Evolutionary conservation across 2,797 vertebrate species (phyloP), one percentile per base, ranked within the genome.

Genomic region (Telmatherina bonti): DNA sequence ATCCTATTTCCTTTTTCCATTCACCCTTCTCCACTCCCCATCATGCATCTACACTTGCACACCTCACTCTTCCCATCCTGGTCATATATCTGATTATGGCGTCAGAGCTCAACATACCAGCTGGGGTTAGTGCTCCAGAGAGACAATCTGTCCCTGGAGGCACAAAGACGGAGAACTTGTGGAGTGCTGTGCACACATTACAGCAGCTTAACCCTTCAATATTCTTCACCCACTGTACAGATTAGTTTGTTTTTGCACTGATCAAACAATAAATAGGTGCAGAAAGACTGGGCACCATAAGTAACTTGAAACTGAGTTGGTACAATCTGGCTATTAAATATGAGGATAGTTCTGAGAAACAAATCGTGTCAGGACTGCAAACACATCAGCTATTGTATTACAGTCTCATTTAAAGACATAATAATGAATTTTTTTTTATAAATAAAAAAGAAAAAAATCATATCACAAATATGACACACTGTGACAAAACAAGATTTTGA

Each of bases 51-150:
- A 67, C 74, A 45, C 59, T 41, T 49, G 22, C 67, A 73, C 62
- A 79, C 71, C 27, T 55, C 76, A 0, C 7, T 51, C 58, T 30
- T 55, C 16, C 36, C 4, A 31, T 55, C 66, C 63, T 27, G 76
- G 70, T 79, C 80, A 84, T 88, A 85, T 81, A 82, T 89, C 81
- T 83, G 84, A 86, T 83, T 65, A 83, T n/a, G 62, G 76, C 75
- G 58, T 56, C 72, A 83, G 83, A 81, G 81, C 62, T 76, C 24
- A 29, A 77, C 52, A 26, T 72, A 88, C 82, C 86, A 88, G 83
- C 85, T 83, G 85, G 72, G 83, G 85, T 87, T 79, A 85, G 78
- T 84, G 76, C 72, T 65, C 67, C 71, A 72, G 68, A 81, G 77
- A 70, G 54, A 79, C 36, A 59, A 56, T 8, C 31, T 56, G 57